Evolutionary conservation across 2,113 vertebrate species (phyloP).

Genomic region (Fulmarus glacialis): DNA sequence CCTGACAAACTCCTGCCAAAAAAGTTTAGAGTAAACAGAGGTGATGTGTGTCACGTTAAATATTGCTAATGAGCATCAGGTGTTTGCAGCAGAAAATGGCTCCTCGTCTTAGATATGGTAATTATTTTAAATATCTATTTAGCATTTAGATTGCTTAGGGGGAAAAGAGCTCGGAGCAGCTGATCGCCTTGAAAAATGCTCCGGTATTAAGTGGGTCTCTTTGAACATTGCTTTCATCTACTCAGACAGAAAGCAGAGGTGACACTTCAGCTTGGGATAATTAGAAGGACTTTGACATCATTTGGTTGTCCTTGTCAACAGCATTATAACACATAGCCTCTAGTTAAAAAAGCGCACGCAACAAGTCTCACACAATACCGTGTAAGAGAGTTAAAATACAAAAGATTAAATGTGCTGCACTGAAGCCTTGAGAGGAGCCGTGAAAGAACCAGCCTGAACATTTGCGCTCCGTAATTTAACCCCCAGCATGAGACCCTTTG

Average conservation of each 20-base stretch:
- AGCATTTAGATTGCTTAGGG: slow-evolving; percentile 73
- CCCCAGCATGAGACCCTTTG: neutral
- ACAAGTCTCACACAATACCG: neutral
- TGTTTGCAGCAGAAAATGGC: slow-evolving; percentile 18
- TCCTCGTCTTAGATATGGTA: slow-evolving; percentile 33
- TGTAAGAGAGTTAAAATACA: neutral
- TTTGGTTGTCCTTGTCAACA: slow-evolving; percentile 37
- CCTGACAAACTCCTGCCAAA: neutral
- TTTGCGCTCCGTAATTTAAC: rapidly evolving
- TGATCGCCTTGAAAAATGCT: slow-evolving; percentile 50
- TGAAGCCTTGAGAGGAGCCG: neutral
- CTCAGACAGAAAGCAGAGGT: slow-evolving; percentile 35
- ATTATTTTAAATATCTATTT: slow-evolving; percentile 71
- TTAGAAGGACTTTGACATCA: slow-evolving; percentile 15
- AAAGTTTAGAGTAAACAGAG: neutral
- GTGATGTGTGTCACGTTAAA: slow-evolving; percentile 15
- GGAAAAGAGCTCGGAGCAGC: slow-evolving; percentile 16
- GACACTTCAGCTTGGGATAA: slow-evolving; percentile 24
- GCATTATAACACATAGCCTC: neutral
- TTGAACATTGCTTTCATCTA: slow-evolving; percentile 39
- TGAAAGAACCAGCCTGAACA: neutral
- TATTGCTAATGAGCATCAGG: slow-evolving; percentile 64
- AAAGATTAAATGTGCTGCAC: neutral
- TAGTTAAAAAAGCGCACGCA: neutral
- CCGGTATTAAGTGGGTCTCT: neutral